phyloP scores from a whole-genome alignment of 2,113 vertebrate species.

The Amblyornis subalaris region DNA sequence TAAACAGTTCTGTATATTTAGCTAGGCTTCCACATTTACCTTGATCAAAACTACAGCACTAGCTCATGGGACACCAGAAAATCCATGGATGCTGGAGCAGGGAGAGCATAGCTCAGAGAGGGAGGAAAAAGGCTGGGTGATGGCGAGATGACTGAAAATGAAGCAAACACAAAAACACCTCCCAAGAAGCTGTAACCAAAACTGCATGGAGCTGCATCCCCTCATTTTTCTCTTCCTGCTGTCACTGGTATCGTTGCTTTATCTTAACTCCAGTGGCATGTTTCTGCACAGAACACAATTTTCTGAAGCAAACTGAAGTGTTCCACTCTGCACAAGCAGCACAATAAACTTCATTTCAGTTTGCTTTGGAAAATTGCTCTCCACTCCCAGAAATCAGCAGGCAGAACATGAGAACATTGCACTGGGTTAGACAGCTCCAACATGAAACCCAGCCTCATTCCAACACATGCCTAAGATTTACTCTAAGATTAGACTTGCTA shows the following conservation, averaged over 20 bases:
- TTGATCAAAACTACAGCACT: neutral
- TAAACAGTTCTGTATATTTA: neutral
- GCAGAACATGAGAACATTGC: neutral
- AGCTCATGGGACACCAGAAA: neutral
- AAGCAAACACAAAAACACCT: neutral
- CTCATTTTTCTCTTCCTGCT: neutral
- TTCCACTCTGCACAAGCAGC: neutral
- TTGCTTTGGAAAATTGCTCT: neutral
- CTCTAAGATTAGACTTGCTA: neutral
- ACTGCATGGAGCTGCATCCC: neutral
- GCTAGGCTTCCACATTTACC: neutral
- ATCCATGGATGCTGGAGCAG: accelerated
- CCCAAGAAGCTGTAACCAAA: neutral
- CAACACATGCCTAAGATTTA: neutral
- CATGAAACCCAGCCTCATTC: neutral
- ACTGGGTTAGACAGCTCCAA: neutral
- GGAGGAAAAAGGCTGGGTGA: neutral
- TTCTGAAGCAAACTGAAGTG: neutral
- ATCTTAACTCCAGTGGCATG: neutral
- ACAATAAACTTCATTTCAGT: neutral
- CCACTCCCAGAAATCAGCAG: neutral
- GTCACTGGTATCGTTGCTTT: neutral
- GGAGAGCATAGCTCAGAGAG: neutral
- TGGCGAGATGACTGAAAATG: neutral
- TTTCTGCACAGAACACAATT: neutral